Conservation (phyloP, 2,797 vertebrate genomes). For the Pseudochirops corinnae region DNA sequence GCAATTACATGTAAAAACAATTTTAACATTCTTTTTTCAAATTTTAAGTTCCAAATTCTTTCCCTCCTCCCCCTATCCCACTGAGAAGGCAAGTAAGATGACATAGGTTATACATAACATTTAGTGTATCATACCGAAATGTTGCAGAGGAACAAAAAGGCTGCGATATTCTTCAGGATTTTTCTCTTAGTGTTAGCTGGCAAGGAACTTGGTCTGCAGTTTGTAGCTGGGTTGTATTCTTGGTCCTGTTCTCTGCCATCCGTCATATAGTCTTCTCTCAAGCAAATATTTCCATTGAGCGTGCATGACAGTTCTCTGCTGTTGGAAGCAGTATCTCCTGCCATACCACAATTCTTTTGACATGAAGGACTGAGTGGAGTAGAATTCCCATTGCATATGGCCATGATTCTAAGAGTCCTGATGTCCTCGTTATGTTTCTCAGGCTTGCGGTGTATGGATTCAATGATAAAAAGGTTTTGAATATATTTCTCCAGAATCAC, state of each 20-base stretch:
- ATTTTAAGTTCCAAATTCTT: not conserved
- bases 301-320: constrained; percentile 58
- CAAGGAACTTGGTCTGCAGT: constrained; percentile 37
- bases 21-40: not conserved
- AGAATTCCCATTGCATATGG: constrained; percentile 83
- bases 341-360: constrained; percentile 86
- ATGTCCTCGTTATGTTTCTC: constrained; percentile 78
- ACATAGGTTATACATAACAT: not conserved
- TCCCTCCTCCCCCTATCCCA: not conserved
- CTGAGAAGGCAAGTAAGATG: not conserved
- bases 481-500: constrained; percentile 94
- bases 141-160: constrained; percentile 96
- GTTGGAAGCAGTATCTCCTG: constrained; percentile 64
- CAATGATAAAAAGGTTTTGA: constrained; percentile 97
- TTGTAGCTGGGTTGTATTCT: not conserved
- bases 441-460: constrained; percentile 92
- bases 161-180: constrained; percentile 93
- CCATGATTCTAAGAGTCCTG: constrained; percentile 88
- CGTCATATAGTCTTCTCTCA: constrained; percentile 60
- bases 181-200: constrained; percentile 85
- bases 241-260: constrained; percentile 77
- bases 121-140: constrained; percentile 90
- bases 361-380: constrained; percentile 83
- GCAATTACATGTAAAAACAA: not conserved
- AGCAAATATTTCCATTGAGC: constrained; percentile 14